phyloP scores from a whole-genome alignment of 1,140 invertebrate species.

The Popillia japonica region DNA sequence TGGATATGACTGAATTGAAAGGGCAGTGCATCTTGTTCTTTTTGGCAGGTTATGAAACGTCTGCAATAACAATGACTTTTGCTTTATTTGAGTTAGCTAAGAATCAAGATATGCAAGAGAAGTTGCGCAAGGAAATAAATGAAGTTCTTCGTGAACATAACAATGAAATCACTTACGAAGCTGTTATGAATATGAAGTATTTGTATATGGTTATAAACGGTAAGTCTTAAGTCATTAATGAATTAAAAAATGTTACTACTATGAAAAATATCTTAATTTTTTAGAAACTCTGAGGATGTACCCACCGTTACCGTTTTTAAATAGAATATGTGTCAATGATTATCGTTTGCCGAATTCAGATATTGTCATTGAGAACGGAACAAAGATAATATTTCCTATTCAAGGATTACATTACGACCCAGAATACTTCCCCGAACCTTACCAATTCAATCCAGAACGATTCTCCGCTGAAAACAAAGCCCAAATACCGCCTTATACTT shows the following conservation, averaged over 20 bases:
- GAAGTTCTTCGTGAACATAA: conserved; percentile 60
- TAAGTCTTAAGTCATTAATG: conserved; percentile 40
- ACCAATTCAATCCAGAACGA: not conserved
- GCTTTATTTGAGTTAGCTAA: conserved; percentile 58
- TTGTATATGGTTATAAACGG: conserved; percentile 59
- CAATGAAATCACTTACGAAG: conserved; percentile 65
- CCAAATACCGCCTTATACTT: not conserved
- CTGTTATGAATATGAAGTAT: conserved; percentile 64
- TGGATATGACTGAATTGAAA: conserved; percentile 49
- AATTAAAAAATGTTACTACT: too few species aligned
- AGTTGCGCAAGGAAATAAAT: conserved; percentile 59
- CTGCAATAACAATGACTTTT: conserved; percentile 58
- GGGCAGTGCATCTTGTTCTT: conserved; percentile 59
- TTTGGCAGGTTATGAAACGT: conserved; percentile 59
- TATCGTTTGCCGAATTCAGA: not conserved
- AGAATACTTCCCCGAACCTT: not conserved
- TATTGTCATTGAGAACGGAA: not conserved
- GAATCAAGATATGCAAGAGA: conserved; percentile 61
- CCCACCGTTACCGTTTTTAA: not conserved
- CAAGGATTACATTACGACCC: not conserved
- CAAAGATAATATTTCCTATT: not conserved
- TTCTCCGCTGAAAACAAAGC: not conserved
- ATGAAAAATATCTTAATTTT: not conserved
- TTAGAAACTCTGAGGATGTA: not conserved
- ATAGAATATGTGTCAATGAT: not conserved